These are phyloP conservation scores for Nudaria mundana DNA, from an alignment of 2,888 invertebrate genomes.

Conservation along the genomic window DNA sequence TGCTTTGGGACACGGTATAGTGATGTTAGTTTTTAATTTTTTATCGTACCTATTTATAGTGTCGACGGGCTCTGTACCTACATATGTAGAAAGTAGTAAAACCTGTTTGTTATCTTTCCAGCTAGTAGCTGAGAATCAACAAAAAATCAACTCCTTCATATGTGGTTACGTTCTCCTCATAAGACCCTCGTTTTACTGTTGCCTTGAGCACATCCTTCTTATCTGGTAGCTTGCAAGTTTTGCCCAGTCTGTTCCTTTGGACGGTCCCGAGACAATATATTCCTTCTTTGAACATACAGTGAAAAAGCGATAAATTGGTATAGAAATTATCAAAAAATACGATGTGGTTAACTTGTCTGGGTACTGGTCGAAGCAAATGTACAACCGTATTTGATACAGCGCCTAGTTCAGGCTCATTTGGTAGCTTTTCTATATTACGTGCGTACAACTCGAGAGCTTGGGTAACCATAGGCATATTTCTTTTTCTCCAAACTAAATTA, in stretches of 20 bases:
- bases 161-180: constrained; percentile 35
- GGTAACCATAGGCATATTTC: too few species aligned
- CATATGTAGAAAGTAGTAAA: constrained; percentile 39
- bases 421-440: too few species aligned
- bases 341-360: constrained; percentile 5
- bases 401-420: constrained; percentile 28
- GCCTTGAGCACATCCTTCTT: constrained; percentile 3
- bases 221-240: constrained; percentile 18
- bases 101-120: constrained; percentile 44
- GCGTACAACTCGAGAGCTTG: too few species aligned
- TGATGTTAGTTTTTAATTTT: constrained; percentile 24
- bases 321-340: constrained; percentile 41
- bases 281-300: constrained; percentile 37
- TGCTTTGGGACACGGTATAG: constrained; percentile 37
- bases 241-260: constrained; percentile 39
- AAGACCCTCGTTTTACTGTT: constrained; percentile 32
- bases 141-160: constrained; percentile 8
- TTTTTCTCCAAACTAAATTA: too few species aligned
- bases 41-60: constrained; percentile 29
- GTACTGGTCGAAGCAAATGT: constrained; percentile 16
- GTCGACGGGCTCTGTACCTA: constrained; percentile 37
- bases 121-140: constrained; percentile 7
- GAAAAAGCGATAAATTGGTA: constrained; percentile 37
- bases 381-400: constrained; percentile 17
- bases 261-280: constrained; percentile 42